These are phyloP conservation scores for Microctonus brassicae DNA, from an alignment of 2,888 invertebrate genomes.

Conservation along the genomic window DNA sequence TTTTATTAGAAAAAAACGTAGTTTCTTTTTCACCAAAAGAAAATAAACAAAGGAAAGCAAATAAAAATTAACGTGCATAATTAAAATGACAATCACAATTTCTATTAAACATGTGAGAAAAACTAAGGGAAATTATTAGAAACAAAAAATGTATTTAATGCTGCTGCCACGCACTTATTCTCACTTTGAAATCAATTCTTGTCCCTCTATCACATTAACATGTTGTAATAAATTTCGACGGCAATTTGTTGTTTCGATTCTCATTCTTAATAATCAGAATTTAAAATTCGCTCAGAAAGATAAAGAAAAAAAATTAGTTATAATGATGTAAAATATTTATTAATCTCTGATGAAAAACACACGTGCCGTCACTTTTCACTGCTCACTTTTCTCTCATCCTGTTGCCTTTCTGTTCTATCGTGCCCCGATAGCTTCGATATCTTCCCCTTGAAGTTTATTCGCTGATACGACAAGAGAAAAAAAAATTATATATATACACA, in stretches of 20 bases:
- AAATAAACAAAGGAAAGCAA: constrained; percentile 35
- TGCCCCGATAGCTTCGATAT: constrained; percentile 11
- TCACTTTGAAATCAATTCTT: constrained; percentile 38
- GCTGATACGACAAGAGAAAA: not conserved
- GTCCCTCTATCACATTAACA: not conserved
- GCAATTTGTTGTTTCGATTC: constrained; percentile 5
- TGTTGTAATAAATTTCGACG: not conserved
- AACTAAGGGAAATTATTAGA: constrained; percentile 42
- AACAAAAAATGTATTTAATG: too few relatives aligned
- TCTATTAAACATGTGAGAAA: constrained; percentile 60
- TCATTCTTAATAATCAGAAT: constrained; percentile 12
- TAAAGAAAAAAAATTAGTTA: not conserved
- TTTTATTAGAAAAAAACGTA: constrained; percentile 46
- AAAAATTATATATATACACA: not conserved
- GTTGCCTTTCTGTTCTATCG: constrained; percentile 47
- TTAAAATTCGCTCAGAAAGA: not conserved
- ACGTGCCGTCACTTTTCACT: constrained; percentile 40
- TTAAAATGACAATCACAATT: constrained; percentile 67
- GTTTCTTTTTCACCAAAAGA: constrained; percentile 57
- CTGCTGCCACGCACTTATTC: constrained; percentile 55
- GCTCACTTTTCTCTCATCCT: constrained; percentile 50
- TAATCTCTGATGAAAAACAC: not conserved
- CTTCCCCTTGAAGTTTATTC: not conserved
- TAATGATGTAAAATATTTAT: not conserved
- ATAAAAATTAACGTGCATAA: constrained; percentile 56